A percentile compares a stretch with the other conserved stretches of the same genome.
Conservation (phyloP, 2,113 vertebrate genomes). For the Beaufortia kweichowensis region DNA sequence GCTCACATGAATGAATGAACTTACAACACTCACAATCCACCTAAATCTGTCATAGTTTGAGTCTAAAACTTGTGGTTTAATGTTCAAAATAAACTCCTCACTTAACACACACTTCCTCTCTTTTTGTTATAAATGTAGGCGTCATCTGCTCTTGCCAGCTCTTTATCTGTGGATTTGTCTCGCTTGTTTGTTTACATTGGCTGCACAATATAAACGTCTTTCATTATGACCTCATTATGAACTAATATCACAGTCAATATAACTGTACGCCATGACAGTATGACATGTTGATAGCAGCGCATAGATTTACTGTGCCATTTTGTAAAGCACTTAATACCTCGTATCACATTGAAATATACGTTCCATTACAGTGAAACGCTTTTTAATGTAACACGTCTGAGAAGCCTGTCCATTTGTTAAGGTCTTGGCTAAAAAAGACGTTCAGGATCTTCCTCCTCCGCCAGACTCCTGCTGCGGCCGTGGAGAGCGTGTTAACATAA, state of each 20-base stretch:
- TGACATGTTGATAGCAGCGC: constrained; percentile 14
- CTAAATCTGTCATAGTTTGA: too few species aligned
- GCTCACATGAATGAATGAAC: background rate
- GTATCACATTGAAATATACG: constrained; percentile 13
- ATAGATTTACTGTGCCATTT: constrained; percentile 11
- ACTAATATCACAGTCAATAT: constrained; percentile 10
- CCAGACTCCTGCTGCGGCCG: constrained; percentile 32
- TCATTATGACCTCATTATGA: background rate
- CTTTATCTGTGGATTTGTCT: background rate
- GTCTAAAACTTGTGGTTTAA: too few species aligned
- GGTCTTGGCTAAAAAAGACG: constrained; percentile 32
- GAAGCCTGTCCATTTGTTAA: constrained; percentile 35
- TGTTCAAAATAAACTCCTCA: too few species aligned
- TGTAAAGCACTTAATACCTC: constrained; percentile 10
- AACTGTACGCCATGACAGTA: background rate
- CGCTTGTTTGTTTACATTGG: constrained; percentile 20
- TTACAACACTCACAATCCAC: background rate
- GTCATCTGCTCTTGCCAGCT: background rate
- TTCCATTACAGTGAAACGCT: constrained; percentile 23
- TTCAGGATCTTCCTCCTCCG: constrained; percentile 1
- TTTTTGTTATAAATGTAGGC: background rate
- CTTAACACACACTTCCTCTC: background rate
- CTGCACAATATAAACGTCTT: background rate
- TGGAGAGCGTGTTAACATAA: constrained; percentile 34
- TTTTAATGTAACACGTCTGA: constrained; percentile 30